Base-by-base conservation (phyloP, 2,113 vertebrate genomes). In the Tachycineta bicolor region DNA sequence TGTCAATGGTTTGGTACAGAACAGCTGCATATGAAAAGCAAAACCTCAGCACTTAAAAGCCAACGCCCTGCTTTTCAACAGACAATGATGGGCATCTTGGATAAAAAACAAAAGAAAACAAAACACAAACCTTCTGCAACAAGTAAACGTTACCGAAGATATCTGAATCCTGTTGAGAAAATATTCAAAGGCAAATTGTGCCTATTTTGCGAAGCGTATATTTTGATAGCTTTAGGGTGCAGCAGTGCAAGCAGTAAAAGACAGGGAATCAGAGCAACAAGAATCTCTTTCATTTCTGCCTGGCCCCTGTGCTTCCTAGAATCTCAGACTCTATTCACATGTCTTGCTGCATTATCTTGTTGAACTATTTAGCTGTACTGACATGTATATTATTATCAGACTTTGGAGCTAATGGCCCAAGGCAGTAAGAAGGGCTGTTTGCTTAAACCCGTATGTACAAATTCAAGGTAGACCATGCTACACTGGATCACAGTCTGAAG, bases 1-100 rank as follows among this genome's bases (percentile, higher is more conserved):
- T 91, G 90, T 94, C 96, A 97, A 92, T 95, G 95, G 80, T 87
- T 88, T 95, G 84, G 82, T 96, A 91, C 73, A 90, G 85, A 95
- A 94, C 83, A 95, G 81, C 93, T 96, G 94, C 94, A 90, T 81
- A 80, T 53, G 88, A 95, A 97, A 96, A 96, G 87, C 94, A 96
- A 96, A 97, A 96, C 92, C 93, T 94, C 89, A 94, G 95, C 96
- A 95, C 75, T 96, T 96, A 94, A 86, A 95, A 95, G 87, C 75
- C 91, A 96, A 97, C 94, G 87, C 93, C 94, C 92, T 94, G 74
- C 78, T 91, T 95, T 96, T 95, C 91, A 95, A 84, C 88, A 96
- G 81, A 93, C 87, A 93, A 49, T 83, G 91, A 95, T 93, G 95
- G 95, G 86, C 93, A 97, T 75, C 90, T 94, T 6, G 29, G 68